Conservation (phyloP, 1,140 invertebrate genomes). For the Gonatopus flavifemur region DNA sequence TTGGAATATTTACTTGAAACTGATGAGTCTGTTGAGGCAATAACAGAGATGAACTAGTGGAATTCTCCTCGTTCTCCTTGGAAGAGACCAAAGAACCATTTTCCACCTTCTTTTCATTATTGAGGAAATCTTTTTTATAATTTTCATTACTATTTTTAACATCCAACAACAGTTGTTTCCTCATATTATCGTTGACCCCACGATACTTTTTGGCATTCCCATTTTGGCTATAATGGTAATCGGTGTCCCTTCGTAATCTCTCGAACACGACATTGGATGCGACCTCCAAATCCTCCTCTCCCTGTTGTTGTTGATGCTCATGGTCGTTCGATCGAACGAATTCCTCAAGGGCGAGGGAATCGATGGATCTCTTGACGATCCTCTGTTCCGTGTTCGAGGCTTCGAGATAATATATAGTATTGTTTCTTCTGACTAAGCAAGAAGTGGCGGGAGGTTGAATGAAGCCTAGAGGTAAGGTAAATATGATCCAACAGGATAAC, state of each 20-base stretch:
- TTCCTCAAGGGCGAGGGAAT: slow-evolving; percentile 25
- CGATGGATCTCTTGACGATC: slow-evolving; percentile 43
- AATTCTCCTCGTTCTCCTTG: too few species aligned
- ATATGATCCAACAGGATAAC: slow-evolving; percentile 92
- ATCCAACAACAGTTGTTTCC: too few species aligned
- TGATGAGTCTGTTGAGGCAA: too few species aligned
- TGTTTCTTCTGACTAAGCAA: slow-evolving; percentile 79
- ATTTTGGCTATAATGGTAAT: too few species aligned
- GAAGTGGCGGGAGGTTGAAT: slow-evolving; percentile 89
- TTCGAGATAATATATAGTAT: slow-evolving; percentile 57
- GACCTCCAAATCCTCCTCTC: slow-evolving; percentile 40
- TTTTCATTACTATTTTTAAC: too few species aligned
- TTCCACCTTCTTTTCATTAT: too few species aligned
- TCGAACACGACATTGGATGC: slow-evolving; percentile 50
- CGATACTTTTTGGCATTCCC: too few species aligned
- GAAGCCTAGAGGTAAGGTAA: slow-evolving; percentile 93
- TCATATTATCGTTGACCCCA: too few species aligned
- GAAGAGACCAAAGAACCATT: too few species aligned
- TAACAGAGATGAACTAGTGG: too few species aligned
- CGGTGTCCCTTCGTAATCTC: slow-evolving; percentile 32
- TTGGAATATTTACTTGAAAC: too few species aligned
- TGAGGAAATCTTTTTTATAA: too few species aligned
- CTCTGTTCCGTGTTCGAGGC: slow-evolving; percentile 37
- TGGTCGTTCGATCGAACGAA: slow-evolving; percentile 19
- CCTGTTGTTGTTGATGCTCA: slow-evolving; percentile 11